phyloP scores from a whole-genome alignment of 2,797 vertebrate genomes.

The Falco columbarius region DNA sequence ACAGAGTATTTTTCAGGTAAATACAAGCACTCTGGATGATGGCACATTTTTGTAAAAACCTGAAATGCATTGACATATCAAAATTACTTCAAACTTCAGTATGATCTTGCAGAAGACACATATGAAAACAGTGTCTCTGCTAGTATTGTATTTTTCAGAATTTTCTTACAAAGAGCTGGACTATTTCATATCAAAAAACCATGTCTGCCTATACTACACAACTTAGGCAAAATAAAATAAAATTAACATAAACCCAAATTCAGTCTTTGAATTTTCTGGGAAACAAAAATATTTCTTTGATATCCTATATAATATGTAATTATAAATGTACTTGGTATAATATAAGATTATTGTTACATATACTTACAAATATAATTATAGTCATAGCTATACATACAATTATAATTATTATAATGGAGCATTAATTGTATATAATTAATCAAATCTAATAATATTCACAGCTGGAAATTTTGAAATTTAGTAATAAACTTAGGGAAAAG shows the following conservation, averaged over 20 bases:
- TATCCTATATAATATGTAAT: not conserved
- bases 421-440: not conserved
- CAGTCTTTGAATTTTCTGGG: not conserved
- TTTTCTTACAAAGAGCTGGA: not conserved
- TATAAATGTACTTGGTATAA: not conserved
- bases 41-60: not conserved
- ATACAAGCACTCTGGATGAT: not conserved
- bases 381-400: rapidly evolving
- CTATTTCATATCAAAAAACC: rapidly evolving
- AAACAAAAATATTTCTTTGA: not conserved
- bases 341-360: not conserved
- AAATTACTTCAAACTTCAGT: not conserved
- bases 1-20: not conserved
- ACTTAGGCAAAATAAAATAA: not conserved
- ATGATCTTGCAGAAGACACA: not conserved
- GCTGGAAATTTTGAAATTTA: not conserved
- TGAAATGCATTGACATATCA: not conserved
- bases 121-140: not conserved
- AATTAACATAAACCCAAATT: not conserved
- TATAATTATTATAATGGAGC: not conserved
- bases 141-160: not conserved
- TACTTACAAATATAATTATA: not conserved
- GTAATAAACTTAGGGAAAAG: not conserved
- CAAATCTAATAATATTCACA: not conserved
- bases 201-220: not conserved